These are phyloP conservation scores for Drosophila yakuba DNA, from an alignment of 1,140 invertebrate species.

Conservation along the genomic window DNA sequence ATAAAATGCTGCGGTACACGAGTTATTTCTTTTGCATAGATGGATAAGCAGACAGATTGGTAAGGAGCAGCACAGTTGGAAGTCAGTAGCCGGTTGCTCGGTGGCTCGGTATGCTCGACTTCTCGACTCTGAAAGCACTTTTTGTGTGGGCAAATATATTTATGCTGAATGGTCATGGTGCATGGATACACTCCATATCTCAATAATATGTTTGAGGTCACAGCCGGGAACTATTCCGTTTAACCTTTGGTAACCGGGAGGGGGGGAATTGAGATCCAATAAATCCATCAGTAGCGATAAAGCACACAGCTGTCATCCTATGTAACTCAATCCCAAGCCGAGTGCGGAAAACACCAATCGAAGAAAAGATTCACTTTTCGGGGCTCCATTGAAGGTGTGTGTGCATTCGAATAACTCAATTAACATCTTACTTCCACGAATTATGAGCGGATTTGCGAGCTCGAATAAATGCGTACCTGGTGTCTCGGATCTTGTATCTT, in stretches of 20 bases:
- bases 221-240: constrained; percentile 7
- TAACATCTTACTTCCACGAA: constrained; percentile 79
- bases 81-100: not conserved
- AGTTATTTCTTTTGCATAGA: constrained; percentile 80
- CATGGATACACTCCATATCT: constrained; percentile 4
- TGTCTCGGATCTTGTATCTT: constrained; percentile 50
- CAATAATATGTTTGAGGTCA: constrained; percentile 42
- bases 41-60: constrained; percentile 57
- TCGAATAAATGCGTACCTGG: constrained; percentile 33
- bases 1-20: constrained; percentile 79
- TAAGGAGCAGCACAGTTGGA: constrained; percentile 29
- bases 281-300: constrained; percentile 55
- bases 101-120: constrained; percentile 3
- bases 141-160: constrained; percentile 38
- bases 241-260: constrained; percentile 27
- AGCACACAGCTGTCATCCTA: constrained; percentile 58
- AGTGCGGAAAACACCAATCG: constrained; percentile 65
- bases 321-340: constrained; percentile 54
- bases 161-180: constrained; percentile 24
- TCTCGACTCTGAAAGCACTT: constrained; percentile 45
- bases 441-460: constrained; percentile 68
- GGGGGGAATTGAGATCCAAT: constrained; percentile 29
- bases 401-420: constrained; percentile 72
- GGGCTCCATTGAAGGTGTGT: constrained; percentile 49
- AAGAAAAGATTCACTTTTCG: constrained; percentile 40